Percentiles rank a stretch among this genome's conserved stretches.
Evolutionary conservation across 2,113 vertebrate species (phyloP).

Genomic region (Brachionichthys hirsutus): DNA sequence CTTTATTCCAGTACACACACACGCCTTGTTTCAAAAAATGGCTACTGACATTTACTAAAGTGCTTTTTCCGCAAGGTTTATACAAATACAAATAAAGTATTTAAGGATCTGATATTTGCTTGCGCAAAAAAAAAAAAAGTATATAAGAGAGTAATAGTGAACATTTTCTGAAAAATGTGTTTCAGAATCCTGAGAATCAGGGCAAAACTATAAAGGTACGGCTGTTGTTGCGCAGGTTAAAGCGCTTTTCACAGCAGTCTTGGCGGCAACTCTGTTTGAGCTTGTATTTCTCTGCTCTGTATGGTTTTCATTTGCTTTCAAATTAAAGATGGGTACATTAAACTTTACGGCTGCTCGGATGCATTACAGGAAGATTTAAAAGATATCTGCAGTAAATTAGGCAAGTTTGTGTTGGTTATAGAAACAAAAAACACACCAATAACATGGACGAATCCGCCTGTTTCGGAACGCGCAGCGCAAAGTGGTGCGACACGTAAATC

Average conservation of each 20-base stretch:
- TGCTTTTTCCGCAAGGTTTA: slow-evolving; percentile 40
- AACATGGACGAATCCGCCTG: slow-evolving; percentile 30
- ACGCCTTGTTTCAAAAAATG: slow-evolving; percentile 66
- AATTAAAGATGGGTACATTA: slow-evolving; percentile 59
- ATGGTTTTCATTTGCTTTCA: slow-evolving; percentile 47
- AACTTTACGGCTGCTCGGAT: slow-evolving; percentile 60
- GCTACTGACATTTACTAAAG: slow-evolving; percentile 55
- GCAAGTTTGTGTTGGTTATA: slow-evolving; percentile 6
- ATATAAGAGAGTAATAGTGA: slow-evolving; percentile 30
- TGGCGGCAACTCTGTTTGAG: slow-evolving; percentile 23
- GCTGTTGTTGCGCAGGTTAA: slow-evolving; percentile 16
- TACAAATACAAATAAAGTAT: slow-evolving; percentile 53
- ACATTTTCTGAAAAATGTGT: too few species aligned
- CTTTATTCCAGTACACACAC: slow-evolving; percentile 59
- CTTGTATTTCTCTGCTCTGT: slow-evolving; percentile 59
- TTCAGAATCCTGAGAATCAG: too few species aligned
- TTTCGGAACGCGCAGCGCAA: slow-evolving; percentile 24
- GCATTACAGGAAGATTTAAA: slow-evolving; percentile 56
- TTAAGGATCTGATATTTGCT: slow-evolving; percentile 10
- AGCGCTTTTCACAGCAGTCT: slow-evolving; percentile 33
- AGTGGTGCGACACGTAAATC: slow-evolving; percentile 46
- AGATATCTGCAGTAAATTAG: slow-evolving; percentile 44
- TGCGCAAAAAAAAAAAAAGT: slow-evolving; percentile 55
- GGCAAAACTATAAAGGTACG: too few species aligned
- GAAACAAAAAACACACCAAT: slow-evolving; percentile 23